Evolutionary conservation across 2,113 vertebrate species (phyloP), one percentile per base, ranked within the genome.

Genomic region (Cervus canadensis): DNA sequence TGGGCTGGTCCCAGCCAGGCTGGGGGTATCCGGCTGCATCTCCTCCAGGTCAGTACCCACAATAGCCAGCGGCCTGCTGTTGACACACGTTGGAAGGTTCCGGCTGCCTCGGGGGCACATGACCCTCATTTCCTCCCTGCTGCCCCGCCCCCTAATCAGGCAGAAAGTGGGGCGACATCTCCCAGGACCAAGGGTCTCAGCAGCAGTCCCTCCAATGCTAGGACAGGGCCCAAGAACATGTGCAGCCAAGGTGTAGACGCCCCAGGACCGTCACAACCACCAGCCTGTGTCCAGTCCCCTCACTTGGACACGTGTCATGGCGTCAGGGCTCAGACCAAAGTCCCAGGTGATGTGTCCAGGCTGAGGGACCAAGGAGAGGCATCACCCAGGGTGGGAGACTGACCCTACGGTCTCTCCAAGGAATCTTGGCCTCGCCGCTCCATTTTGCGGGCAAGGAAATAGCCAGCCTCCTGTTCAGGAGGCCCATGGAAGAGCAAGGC

Each of bases 21-120:
- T 10, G 0, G 23, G 21, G 33, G 6, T 26, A n/a, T 15, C 13
- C 2, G 0, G 50, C 50, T 23, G 0, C 12, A 0, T 2, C 30
- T 25, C 16, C 36, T 62, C 9, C 43, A 2, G 48, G 33, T 5
- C 25, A 1, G 15, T 12, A 40, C 26, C 30, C 14, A 1, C 10
- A 17, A 28, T 19, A 0, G 36, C 36, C 1, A 0, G 17, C 2
- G 0, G 23, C 25, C 60, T 33, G 26, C 33, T 21, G 21, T 3
- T 28, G 64, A 16, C 16, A 14, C 6, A 8, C 1, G 10, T 12
- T 12, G n/a, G 60, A 52, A 57, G 71, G 28, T 7, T 50, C 14
- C 3, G 0, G n/a, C 5, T 10, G 9, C 50, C 78, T 10, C 6
- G 0, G 9, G 21, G n/a, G 19, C 85, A 21, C 79, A 2, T 40